A percentile compares a stretch with the other conserved stretches of the same genome.
Evolutionary conservation across 1,140 invertebrate genomes (phyloP).

Genomic region (Anthonomus grandis): DNA sequence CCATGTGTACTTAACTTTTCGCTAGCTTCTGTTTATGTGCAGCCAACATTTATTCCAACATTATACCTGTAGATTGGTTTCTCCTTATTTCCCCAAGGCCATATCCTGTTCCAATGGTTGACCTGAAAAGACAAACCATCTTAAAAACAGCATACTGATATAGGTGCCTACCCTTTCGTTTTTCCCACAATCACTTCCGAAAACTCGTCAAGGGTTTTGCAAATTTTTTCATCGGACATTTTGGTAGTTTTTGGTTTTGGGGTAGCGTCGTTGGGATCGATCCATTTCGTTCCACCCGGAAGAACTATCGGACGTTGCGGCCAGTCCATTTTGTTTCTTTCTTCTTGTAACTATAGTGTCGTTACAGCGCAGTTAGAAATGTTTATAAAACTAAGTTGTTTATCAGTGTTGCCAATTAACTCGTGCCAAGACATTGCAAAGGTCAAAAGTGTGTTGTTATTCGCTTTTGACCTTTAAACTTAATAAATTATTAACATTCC

Average conservation of each 20-base stretch:
- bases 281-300: slow-evolving; percentile 70
- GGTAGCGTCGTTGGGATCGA: slow-evolving; percentile 65
- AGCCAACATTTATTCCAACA: too few relatives aligned
- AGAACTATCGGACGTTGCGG: slow-evolving; percentile 56
- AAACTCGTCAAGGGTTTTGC: slow-evolving; percentile 68
- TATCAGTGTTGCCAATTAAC: too few relatives aligned
- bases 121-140: slow-evolving; percentile 49
- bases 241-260: slow-evolving; percentile 32
- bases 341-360: slow-evolving; percentile 18
- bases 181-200: slow-evolving; percentile 73
- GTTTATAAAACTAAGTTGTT: neutral
- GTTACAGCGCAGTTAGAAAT: neutral
- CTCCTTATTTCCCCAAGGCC: slow-evolving; percentile 53
- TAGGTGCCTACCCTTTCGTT: slow-evolving; percentile 68
- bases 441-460: too few relatives aligned
- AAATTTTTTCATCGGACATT: slow-evolving; percentile 74
- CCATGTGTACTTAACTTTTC: slow-evolving; percentile 14
- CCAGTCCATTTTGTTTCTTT: slow-evolving; percentile 22
- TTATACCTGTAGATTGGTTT: slow-evolving; percentile 52
- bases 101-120: slow-evolving; percentile 52
- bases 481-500: too few relatives aligned
- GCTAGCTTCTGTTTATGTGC: neutral
- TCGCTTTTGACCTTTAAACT: too few relatives aligned
- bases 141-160: slow-evolving; percentile 40
- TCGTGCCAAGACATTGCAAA: too few relatives aligned